Evolutionary conservation across 1,140 invertebrate species (phyloP).

Genomic region (Palaemon carinicauda): DNA sequence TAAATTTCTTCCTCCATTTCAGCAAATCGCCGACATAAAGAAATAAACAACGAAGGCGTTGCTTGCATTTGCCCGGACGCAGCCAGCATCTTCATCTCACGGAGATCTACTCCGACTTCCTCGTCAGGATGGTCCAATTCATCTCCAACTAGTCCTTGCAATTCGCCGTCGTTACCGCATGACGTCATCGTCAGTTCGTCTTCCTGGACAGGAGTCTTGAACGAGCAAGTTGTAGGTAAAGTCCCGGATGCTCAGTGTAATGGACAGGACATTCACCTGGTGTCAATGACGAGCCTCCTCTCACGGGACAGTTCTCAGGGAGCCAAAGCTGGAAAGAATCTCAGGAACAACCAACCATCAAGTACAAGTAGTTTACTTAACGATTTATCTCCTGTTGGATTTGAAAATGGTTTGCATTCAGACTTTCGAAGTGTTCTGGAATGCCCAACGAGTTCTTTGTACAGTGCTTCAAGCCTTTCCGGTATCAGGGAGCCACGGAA

Average conservation of each 20-base stretch:
- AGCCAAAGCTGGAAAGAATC: too few relatives aligned
- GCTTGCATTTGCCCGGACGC: conserved; percentile 46
- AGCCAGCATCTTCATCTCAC: conserved; percentile 31
- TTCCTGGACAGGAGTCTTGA: too few relatives aligned
- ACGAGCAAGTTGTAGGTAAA: too few relatives aligned
- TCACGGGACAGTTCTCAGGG: too few relatives aligned
- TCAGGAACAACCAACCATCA: not conserved
- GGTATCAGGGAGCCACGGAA: not conserved
- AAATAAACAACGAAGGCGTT: conserved; percentile 30
- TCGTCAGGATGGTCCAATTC: not conserved
- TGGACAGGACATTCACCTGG: too few relatives aligned
- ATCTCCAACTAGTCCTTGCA: not conserved
- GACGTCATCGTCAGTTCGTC: too few relatives aligned
- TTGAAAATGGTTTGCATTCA: too few relatives aligned
- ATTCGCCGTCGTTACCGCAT: not conserved
- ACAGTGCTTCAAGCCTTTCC: not conserved
- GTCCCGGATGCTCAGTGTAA: too few relatives aligned
- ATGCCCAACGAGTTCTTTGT: not conserved
- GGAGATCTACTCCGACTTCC: not conserved
- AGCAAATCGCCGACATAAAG: conserved; percentile 27
- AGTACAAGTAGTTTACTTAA: not conserved
- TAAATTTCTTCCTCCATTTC: not conserved
- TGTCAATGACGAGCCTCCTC: too few relatives aligned
- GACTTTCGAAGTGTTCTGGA: too few relatives aligned
- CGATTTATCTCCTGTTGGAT: too few relatives aligned